Evolutionary conservation across 2,797 vertebrate species (phyloP).

Genomic region (Anabas testudineus): DNA sequence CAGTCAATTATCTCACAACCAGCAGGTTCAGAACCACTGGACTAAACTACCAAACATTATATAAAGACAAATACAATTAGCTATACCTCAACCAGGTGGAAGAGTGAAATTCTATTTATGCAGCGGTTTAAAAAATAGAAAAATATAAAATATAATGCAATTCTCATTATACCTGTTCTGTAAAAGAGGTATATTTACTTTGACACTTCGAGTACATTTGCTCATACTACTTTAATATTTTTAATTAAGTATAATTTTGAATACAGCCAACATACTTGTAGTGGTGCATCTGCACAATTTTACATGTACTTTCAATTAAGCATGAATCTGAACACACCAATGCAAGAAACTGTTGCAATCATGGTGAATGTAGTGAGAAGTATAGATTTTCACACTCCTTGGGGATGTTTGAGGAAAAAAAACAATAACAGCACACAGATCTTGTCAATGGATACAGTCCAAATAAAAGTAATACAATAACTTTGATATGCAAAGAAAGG

Average conservation of each 20-base stretch:
- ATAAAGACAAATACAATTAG: neutral
- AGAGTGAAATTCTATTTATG: neutral
- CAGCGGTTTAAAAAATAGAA: neutral
- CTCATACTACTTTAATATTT: neutral
- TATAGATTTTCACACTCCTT: constrained; percentile 18
- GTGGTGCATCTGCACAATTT: neutral
- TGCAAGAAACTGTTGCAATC: neutral
- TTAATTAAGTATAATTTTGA: neutral
- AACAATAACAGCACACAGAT: constrained; percentile 10
- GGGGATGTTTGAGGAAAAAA: constrained; percentile 12
- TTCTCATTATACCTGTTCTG: neutral
- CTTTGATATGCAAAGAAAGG: constrained; percentile 54
- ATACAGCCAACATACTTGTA: neutral
- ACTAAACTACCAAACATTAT: neutral
- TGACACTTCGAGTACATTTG: neutral
- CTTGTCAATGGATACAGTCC: constrained; percentile 14
- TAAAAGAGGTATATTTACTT: neutral
- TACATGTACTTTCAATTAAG: neutral
- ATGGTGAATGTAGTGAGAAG: neutral
- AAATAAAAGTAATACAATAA: constrained; percentile 39
- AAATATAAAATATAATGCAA: neutral
- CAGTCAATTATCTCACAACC: neutral
- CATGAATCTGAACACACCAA: neutral
- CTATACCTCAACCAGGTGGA: neutral
- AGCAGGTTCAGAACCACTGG: neutral